Percentiles rank a stretch among this genome's conserved stretches.
These are phyloP conservation scores for Pogonognathellus flavescens DNA, from an alignment of 1,140 invertebrate species.

Conservation along the genomic window DNA sequence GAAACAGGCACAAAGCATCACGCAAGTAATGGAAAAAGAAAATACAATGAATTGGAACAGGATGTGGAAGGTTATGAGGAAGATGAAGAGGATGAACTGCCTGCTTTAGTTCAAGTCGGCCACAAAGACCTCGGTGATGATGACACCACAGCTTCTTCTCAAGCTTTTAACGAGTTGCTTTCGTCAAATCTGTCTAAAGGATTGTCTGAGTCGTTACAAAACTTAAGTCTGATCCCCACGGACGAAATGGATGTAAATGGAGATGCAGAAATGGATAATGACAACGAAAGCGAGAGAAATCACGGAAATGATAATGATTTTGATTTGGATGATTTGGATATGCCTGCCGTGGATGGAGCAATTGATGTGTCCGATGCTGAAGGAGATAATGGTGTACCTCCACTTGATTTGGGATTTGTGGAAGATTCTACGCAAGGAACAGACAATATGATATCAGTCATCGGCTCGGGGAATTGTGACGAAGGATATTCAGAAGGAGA, in stretches of 20 bases:
- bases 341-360: slow-evolving; percentile 54
- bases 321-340: slow-evolving; percentile 54
- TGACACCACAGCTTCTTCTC: background rate
- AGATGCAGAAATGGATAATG: slow-evolving; percentile 8
- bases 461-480: slow-evolving; percentile 66
- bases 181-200: slow-evolving; percentile 30
- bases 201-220: slow-evolving; percentile 47
- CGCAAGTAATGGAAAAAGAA: slow-evolving; percentile 28
- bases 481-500: slow-evolving; percentile 64
- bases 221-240: slow-evolving; percentile 37
- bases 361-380: slow-evolving; percentile 51
- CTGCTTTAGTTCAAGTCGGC: slow-evolving; percentile 12
- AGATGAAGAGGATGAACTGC: slow-evolving; percentile 36
- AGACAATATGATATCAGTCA: slow-evolving; percentile 66
- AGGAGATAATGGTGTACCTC: slow-evolving; percentile 53
- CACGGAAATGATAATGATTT: background rate
- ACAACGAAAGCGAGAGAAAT: slow-evolving; percentile 28
- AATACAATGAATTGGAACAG: slow-evolving; percentile 56
- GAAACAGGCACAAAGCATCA: slow-evolving; percentile 69
- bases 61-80: slow-evolving; percentile 53
- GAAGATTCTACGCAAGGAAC: slow-evolving; percentile 55
- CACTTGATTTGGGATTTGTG: slow-evolving; percentile 47
- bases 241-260: slow-evolving; percentile 52
- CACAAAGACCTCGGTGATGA: background rate
- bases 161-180: background rate